Base-by-base conservation (phyloP, 2,797 vertebrate species). In the Halcyon smyrnensis region DNA sequence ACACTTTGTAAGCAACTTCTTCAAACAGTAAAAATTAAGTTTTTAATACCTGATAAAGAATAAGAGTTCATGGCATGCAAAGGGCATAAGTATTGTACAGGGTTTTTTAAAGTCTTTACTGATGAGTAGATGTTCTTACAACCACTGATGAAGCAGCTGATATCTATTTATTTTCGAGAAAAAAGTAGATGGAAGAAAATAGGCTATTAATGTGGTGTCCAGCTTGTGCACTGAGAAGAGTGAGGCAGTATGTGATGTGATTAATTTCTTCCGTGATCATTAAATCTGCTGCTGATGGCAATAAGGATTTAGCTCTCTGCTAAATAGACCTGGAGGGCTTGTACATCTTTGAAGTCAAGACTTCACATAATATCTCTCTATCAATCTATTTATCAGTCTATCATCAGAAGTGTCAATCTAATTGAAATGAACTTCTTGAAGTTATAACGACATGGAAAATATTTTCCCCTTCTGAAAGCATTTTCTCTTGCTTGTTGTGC, bases 251-350 rank as follows among this genome's bases (percentile, higher is more conserved):
- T 83, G 57, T 83, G 71, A 60, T 83, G 45, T 92, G 93, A 91
- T 95, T 93, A 73, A 94, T 87, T 95, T 73, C 32, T 90, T 71
- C 59, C 63, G 50, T 68, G 65, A 56, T 87, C 69, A 54, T 83
- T 92, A 87, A 78, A 92, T 79, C 65, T 69, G 6, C 84, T 84
- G 50, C 63, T 92, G 73, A 59, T 93, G 64, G 91, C 82, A 81
- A 21, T 80, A 86, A 90, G 83, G 69, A 91, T 89, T 86, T 81
- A 91, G 83, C 11, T 57, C 64, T 74, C 23, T 81, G 80, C 89
- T 87, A 81, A 93, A 73, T 30, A 84, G 89, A 94, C 82, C 94
- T 81, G 46, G 73, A 92, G 89, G 84, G 74, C 70, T 73, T 65
- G n/a, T 94, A 86, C 39, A 15, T 95, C 93, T 89, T 7, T 76